phyloP scores from a whole-genome alignment of 2,113 vertebrate species.

The Diglossa brunneiventris region DNA sequence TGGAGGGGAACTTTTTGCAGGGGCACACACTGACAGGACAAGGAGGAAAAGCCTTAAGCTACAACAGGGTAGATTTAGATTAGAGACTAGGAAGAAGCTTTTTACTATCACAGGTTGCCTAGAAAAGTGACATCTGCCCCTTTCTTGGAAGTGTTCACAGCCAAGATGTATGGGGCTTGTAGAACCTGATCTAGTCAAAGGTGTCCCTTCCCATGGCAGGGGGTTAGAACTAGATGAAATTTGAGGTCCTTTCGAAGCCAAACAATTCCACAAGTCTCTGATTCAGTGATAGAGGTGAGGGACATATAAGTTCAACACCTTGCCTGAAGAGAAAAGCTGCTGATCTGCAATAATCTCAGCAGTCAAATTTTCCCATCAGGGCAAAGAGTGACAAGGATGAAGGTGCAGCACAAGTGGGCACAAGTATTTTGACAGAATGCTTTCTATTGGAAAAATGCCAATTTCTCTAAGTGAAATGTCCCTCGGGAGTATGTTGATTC shows the following conservation, averaged over 20 bases:
- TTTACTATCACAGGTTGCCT: not conserved
- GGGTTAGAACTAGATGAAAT: not conserved
- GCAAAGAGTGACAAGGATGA: not conserved
- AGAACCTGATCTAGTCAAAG: not conserved
- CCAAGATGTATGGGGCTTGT: not conserved
- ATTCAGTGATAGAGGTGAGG: not conserved
- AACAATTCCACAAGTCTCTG: not conserved
- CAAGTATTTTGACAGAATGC: not conserved
- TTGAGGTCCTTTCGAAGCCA: not conserved
- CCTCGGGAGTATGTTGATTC: accelerated
- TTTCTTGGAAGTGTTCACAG: not conserved
- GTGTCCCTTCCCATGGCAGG: not conserved
- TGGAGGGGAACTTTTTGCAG: not conserved
- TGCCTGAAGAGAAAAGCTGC: not conserved
- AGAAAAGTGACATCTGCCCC: not conserved
- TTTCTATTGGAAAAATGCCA: not conserved
- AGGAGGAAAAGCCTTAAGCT: not conserved
- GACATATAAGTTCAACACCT: not conserved
- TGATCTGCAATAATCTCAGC: not conserved
- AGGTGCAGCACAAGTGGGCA: not conserved
- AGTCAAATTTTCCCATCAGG: not conserved
- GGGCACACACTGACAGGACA: not conserved
- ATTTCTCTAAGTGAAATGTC: not conserved
- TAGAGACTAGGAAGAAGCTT: not conserved
- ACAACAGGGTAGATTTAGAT: not conserved